Evolutionary conservation across 2,113 vertebrate genomes (phyloP), one percentile per base, ranked within the genome.

Genomic region (Scomber colias): DNA sequence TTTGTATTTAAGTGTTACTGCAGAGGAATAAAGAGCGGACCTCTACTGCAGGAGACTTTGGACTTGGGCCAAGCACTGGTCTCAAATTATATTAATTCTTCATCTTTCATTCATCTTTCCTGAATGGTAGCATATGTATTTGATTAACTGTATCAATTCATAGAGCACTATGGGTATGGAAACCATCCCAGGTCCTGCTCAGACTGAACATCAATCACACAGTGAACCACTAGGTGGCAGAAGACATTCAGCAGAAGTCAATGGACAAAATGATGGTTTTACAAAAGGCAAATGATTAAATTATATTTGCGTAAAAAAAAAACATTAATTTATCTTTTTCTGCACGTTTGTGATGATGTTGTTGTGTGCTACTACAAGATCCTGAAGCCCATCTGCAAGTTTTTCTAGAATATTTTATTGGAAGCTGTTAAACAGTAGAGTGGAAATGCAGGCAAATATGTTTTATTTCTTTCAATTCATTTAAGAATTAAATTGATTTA

Each of bases 141-240:
- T n/a, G 30, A 17, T 31, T 16, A 54, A 40, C n/a, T 74, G 10
- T 13, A 19, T 54, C 46, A 31, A 24, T 0, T 2, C 31, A 16
- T 0, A 24, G 4, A 71, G 19, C 2, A 21, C 16, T 31, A 55
- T 12, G 24, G 19, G 16, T 2, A 48, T 8, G 15, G 10, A 59
- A 45, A 74, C 31, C 12, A 24, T 19, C 10, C 40, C 40, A 46
- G 19, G n/a, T 48, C 13, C 7, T 61, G 56, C 45, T 46, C 17
- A 50, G 30, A 75, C 31, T 49, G n/a, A 14, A 30, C n/a, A 6
- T 15, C 11, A 6, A 5, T 63, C 31, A 60, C 35, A 35, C 7
- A 64, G 59, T 4, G 12, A 56, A 48, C 67, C 71, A 82, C 56
- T 40, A 79, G 77, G 45, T 64, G 82, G 80, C 77, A 74, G 71